A percentile compares a stretch with the other conserved stretches of the same genome.
phyloP scores from a whole-genome alignment of 2,888 invertebrate species.

The Papilio protenor region DNA sequence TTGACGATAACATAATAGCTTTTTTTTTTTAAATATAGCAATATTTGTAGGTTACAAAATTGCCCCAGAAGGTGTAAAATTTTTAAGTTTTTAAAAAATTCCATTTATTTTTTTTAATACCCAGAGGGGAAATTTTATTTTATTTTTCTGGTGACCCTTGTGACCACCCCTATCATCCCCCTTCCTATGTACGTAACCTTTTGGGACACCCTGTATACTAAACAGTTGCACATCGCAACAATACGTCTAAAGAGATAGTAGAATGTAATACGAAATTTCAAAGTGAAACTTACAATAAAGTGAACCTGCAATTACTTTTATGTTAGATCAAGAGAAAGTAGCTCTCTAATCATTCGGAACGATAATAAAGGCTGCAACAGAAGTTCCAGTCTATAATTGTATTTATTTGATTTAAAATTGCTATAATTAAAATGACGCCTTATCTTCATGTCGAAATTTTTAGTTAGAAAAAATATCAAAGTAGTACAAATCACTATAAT shows the following conservation, averaged over 20 bases:
- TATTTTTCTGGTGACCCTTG: too few species aligned
- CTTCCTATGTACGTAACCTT: too few species aligned
- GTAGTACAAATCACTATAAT: constrained; percentile 3
- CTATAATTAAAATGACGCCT: neutral
- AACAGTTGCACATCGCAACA: neutral
- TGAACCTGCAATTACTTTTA: constrained; percentile 34
- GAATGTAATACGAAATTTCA: constrained; percentile 16
- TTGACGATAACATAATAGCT: too few species aligned
- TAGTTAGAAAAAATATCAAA: neutral
- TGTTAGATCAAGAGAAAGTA: constrained; percentile 41
- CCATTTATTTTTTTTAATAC: too few species aligned
- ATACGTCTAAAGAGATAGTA: neutral
- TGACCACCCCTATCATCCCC: too few species aligned
- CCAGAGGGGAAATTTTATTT: too few species aligned
- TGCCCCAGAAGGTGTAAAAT: too few species aligned
- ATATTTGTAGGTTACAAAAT: too few species aligned
- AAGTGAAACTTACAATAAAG: constrained; percentile 35
- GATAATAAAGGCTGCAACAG: constrained; percentile 22
- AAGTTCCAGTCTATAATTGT: constrained; percentile 24
- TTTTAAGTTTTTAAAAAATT: too few species aligned
- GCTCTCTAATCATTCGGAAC: constrained; percentile 41
- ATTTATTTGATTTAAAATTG: constrained; percentile 25
- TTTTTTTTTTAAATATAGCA: too few species aligned
- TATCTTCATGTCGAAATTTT: neutral
- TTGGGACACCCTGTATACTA: too few species aligned